Percentiles rank a stretch among this genome's conserved stretches.
phyloP scores from a whole-genome alignment of 2,797 vertebrate species.

The Kryptolebias ocellatus region DNA sequence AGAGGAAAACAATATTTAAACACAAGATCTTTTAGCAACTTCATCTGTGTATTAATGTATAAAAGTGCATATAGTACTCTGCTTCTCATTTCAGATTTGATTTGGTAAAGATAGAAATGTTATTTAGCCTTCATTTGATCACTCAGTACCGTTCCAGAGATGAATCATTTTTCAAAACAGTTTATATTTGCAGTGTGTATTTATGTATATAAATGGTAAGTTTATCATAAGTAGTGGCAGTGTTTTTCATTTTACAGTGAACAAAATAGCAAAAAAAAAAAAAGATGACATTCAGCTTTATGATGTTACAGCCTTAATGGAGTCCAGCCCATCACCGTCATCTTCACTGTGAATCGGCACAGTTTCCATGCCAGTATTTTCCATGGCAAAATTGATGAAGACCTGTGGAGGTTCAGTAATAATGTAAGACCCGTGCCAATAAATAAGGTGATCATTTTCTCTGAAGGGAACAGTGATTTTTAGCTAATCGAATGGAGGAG shows the following conservation, averaged over 20 bases:
- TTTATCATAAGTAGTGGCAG: too few species aligned
- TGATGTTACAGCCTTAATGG: constrained; percentile 41
- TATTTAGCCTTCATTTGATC: constrained; percentile 21
- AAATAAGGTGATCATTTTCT: constrained; percentile 10
- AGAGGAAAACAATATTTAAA: constrained; percentile 1
- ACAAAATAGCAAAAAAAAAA: background rate
- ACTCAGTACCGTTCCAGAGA: constrained; percentile 3
- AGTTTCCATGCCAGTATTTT: constrained; percentile 72
- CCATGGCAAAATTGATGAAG: constrained; percentile 97
- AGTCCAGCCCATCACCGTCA: constrained; percentile 46
- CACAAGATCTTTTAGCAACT: background rate
- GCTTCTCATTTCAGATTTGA: background rate
- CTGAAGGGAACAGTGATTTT: background rate
- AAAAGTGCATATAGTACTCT: constrained; percentile 14
- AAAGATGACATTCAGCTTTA: constrained; percentile 33
- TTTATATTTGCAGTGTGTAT: constrained; percentile 8
- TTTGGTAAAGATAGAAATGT: constrained; percentile 1
- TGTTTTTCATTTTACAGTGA: constrained; percentile 25
- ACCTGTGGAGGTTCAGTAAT: constrained; percentile 80
- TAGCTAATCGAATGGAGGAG: constrained; percentile 8
- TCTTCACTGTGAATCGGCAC: constrained; percentile 44
- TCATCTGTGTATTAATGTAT: constrained; percentile 8
- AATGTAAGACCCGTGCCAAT: constrained; percentile 30
- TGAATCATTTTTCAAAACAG: constrained; percentile 10
- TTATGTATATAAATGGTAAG: constrained; percentile 7